These are phyloP conservation scores for Drepana falcataria DNA, from an alignment of 2,888 invertebrate genomes.

Conservation along the genomic window DNA sequence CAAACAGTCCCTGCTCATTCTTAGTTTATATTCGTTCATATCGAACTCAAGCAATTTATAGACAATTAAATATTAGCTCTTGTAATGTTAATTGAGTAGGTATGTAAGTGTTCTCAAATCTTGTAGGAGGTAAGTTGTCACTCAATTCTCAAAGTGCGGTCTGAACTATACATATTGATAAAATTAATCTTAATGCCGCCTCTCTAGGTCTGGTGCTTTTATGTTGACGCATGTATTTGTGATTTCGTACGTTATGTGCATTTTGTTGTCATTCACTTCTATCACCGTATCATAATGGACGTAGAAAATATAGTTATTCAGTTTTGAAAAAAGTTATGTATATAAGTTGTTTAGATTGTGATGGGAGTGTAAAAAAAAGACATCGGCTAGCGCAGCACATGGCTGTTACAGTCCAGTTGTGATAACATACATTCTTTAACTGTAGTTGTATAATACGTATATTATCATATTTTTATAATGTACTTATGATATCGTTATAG, in stretches of 20 bases:
- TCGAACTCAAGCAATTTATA: neutral
- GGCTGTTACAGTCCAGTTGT: slow-evolving; percentile 37
- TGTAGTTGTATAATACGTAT: slow-evolving; percentile 21
- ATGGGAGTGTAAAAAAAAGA: slow-evolving; percentile 1
- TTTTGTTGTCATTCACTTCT: neutral
- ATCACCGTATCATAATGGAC: neutral
- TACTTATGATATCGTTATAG: slow-evolving; percentile 53
- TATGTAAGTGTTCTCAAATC: neutral
- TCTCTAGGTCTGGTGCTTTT: slow-evolving; percentile 2
- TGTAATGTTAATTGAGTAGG: neutral
- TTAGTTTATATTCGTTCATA: neutral
- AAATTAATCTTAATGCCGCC: neutral
- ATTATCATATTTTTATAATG: slow-evolving; percentile 27
- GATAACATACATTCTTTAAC: slow-evolving; percentile 42
- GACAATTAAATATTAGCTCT: neutral
- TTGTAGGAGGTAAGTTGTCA: neutral
- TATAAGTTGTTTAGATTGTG: neutral
- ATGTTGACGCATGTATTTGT: neutral
- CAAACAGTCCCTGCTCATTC: too few species aligned
- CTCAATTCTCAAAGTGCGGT: neutral
- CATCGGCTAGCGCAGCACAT: slow-evolving; percentile 22
- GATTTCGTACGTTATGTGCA: too few species aligned
- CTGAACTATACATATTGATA: neutral
- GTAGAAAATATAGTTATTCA: neutral
- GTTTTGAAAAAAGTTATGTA: neutral